Evolutionary conservation across 2,113 vertebrate genomes (phyloP), one percentile per base, ranked within the genome.

Genomic region (Dasyprocta punctata): DNA sequence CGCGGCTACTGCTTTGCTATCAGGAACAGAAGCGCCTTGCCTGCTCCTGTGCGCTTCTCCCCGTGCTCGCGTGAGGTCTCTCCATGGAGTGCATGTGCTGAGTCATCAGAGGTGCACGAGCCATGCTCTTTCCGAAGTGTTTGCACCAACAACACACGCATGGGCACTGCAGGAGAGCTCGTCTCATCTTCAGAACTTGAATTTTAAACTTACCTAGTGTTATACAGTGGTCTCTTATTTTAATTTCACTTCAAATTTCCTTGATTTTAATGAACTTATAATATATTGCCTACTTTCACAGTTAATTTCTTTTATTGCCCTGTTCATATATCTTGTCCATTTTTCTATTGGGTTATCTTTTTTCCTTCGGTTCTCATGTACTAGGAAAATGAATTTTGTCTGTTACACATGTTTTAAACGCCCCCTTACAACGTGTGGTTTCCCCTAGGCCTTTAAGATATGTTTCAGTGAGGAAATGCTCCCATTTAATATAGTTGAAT

Each of bases 201-300:
- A 89, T 44, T 41, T 78, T 75, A 83, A 56, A 17, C 61, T 28
- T 36, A 33, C 38, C 22, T 73, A 78, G 44, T 47, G 4, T 60
- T 63, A 9, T 47, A 38, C 90, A 84, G 28, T 60, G 4, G 54
- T 47, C 65, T 63, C 26, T 85, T 73, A 67, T 60, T 83, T 38
- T 73, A 47, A 19, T 65, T 47, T 95, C 78, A 89, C 19, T 73
- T 90, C 49, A 4, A 60, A 58, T 75, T 56, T 83, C 41, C 44
- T 94, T 83, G 38, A 92, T 80, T 94, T 94, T 83, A 61, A 44
- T 86, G 65, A 89, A 16, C 82, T 24, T 89, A 12, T 63, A 78
- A 90, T 54, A 41, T 73, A 97, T 33, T 71, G 36, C 63, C 58
- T 33, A 84, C 12, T 80, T 84, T 87, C 54, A n/a, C 10, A 14